Percentiles rank a stretch among this genome's conserved stretches.
Evolutionary conservation across 92 coral and sea anemone genomes (phyloP).

Genomic region (Phenganax marumi): DNA sequence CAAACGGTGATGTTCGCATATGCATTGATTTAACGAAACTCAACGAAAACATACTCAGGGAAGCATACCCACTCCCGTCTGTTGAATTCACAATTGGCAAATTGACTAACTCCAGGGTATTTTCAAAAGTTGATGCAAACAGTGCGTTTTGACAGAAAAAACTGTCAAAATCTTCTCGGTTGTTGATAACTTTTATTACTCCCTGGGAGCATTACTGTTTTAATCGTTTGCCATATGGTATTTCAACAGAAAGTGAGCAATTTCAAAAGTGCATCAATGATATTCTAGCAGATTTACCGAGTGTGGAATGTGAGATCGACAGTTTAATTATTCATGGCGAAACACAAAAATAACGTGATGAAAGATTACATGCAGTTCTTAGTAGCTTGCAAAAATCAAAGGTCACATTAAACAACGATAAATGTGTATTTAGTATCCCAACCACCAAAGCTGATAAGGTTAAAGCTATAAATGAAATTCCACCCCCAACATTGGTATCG

Average conservation of each 20-base stretch:
- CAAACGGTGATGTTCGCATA: constrained; percentile 51
- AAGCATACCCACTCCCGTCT: constrained; percentile 52
- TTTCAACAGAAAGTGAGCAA: constrained; percentile 47
- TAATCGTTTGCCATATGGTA: constrained; percentile 60
- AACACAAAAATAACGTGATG: too few species aligned
- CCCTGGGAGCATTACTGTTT: constrained; percentile 61
- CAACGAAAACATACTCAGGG: constrained; percentile 48
- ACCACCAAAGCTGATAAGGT: background rate
- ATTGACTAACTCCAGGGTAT: constrained; percentile 49
- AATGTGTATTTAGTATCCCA: background rate
- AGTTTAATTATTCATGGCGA: too few species aligned
- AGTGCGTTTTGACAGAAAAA: constrained; percentile 58
- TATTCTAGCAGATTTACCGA: constrained; percentile 49
- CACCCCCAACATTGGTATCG: constrained; percentile 8
- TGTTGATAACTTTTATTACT: constrained; percentile 47
- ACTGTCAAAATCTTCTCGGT: constrained; percentile 37
- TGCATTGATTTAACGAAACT: constrained; percentile 52
- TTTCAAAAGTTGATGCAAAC: constrained; percentile 57
- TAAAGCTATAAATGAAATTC: constrained; percentile 33
- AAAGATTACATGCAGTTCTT: too few species aligned
- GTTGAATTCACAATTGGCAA: constrained; percentile 42
- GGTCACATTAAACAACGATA: background rate
- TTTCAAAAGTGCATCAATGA: constrained; percentile 54
- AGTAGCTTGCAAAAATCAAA: too few species aligned
- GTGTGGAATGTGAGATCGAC: constrained; percentile 41